Conservation (phyloP, 2,797 vertebrate genomes). For the Hippopotamyrus pictus region DNA sequence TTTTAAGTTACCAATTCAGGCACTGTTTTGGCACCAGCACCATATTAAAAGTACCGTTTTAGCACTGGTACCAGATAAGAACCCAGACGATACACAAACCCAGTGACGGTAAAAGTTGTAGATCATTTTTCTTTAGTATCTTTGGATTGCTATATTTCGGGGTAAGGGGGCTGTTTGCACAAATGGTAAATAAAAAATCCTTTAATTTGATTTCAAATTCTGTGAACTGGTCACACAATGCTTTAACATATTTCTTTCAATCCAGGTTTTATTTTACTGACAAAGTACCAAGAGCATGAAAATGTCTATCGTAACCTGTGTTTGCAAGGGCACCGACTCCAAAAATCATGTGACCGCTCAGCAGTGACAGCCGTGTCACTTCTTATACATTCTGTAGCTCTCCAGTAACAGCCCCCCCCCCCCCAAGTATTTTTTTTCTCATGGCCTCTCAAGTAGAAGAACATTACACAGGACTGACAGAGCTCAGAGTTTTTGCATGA, state of each 20-base stretch:
- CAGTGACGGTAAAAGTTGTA: background rate
- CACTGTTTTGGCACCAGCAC: background rate
- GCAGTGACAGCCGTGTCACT: background rate
- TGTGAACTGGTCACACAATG: background rate
- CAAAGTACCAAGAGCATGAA: background rate
- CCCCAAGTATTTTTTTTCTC: background rate
- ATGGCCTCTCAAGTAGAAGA: background rate
- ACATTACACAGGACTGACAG: background rate
- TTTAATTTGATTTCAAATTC: background rate
- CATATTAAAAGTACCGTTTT: background rate
- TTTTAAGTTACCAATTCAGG: background rate
- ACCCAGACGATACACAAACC: background rate
- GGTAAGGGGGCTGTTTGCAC: background rate
- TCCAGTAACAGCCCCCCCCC: background rate
- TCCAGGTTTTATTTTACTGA: background rate
- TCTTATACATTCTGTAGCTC: background rate
- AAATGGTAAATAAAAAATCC: background rate
- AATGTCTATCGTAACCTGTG: background rate
- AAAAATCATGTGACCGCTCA: background rate
- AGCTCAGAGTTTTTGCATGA: background rate
- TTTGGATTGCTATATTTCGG: background rate
- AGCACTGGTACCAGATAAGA: background rate
- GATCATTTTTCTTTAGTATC: background rate
- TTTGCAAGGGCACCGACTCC: background rate
- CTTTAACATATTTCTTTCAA: background rate